Base-by-base conservation (phyloP, 2,113 vertebrate species). In the Amblyornis subalaris region DNA sequence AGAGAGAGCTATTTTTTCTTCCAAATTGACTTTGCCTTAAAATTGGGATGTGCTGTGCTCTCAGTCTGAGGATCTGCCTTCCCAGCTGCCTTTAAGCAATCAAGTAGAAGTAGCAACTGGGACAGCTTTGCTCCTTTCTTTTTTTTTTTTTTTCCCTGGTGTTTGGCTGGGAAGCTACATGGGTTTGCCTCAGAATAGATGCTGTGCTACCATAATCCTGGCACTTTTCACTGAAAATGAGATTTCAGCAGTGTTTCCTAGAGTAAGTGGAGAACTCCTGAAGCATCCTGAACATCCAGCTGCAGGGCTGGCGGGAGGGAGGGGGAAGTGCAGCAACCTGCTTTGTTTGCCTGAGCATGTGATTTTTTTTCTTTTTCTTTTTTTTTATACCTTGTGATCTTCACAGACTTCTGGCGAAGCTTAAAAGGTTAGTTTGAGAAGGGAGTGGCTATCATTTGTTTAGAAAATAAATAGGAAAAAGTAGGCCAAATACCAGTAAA, bases 401-500 rank as follows among this genome's bases (percentile, higher is more conserved):
- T 93, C 74, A 18, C 47, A 89, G 87, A 57, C 75, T 91, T 62
- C 82, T 96, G 96, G 94, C 93, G 0, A 79, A 66, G 75, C 88
- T 95, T 95, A 77, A 96, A 94, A 96, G 87, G 81, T 80, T 95
- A 48, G 22, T 44, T 76, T 38, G 71, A 85, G 69, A 51, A 95
- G 75, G 91, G 93, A 96, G 94, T 80, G 88, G 70, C 75, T 88
- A 90, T 26, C 74, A n/a, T 94, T 96, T 96, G 87, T 94, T 97
- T 95, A 96, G 94, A 96, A 97, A 96, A 95, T 95, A 96, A 96
- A 96, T 55, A 96, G 78, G 25, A 91, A 94, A 91, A 96, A 91
- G 85, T 89, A 95, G 93, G 96, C 94, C 81, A 95, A 96, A 96
- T 96, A 97, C 91, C 93, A 94, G 95, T 93, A 93, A 96, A 97